Evolutionary conservation across 1,140 invertebrate species (phyloP), one percentile per base, ranked within the genome.

Genomic region (Brachionus rubens): DNA sequence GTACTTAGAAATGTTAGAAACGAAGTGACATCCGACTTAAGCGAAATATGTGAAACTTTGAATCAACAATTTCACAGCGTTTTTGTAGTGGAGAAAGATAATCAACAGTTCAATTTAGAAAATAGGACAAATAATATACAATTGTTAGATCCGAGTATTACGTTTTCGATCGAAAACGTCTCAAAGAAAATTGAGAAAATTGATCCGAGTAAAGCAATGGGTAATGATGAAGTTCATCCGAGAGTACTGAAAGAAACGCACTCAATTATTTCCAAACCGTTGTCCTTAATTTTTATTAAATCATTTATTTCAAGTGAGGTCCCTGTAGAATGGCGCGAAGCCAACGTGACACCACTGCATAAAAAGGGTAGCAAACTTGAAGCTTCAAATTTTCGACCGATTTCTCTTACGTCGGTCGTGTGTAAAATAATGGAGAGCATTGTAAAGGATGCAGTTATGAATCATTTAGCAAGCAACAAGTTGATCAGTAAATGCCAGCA

Each of bases 331-430:
- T 77, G 48, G 68, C 19, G 41, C 9, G 14, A 40, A 26, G 75
- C 56, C n/a, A 47, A 76, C 21, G 75, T 78, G 2, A 43, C 62
- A 12, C 59, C 77, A 50, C 14, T 76, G 2, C 47, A 59, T 36
- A 76, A 78, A 56, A 76, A 76, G 54, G 62, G 75, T 12, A 62
- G 48, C 9, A 65, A 48, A 14, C n/a, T 26, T 16, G 36, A 40
- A 24, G 68, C 54, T n/a, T n/a, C n/a, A 10, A 77, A 77, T 41
- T 76, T 76, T 56, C 16, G 72, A 47, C 77, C 77, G n/a, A 47
- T 78, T n/a, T 40, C 30, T 62, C 19, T 62, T 12, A 62, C 56
- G 4, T 62, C 56, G n/a, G 19, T 62, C n/a, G 56, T 62, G 5
- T 62, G 56, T 43, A 62, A 62, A 62, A 3, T 62, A 19, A 40